Evolutionary conservation across 2,888 invertebrate species (phyloP), one percentile per base, ranked within the genome.

Genomic region (Chelonus formosanus): DNA sequence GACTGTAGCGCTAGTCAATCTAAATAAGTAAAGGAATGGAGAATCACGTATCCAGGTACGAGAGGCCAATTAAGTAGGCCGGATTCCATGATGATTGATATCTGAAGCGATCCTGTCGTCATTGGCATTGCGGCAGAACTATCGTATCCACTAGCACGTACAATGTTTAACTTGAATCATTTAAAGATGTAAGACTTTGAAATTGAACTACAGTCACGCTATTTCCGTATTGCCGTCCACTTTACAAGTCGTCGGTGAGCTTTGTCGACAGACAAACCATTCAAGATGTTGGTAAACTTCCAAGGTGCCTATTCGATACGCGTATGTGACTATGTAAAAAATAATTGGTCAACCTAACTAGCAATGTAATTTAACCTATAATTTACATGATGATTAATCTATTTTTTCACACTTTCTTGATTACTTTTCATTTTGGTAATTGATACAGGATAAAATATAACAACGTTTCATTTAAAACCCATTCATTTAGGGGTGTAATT

Each of bases 11-110:
- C 52, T 52, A 7, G 52, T 63, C 56, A 43, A 63, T 63, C 56
- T 63, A 50, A 44, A 45, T 32, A 34, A 44, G 45, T 59, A 36
- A 35, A 20, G 48, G 48, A 59, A 59, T 59, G 48, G 36, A 48
- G 67, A 70, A 71, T 64, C 68, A 67, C 67, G 52, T 52, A 59
- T 48, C 34, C 59, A 48, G 20, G 66, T 61, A 68, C 65, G 67
- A 70, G 63, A 63, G 61, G 59, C 54, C 67, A 67, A 67, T 67
- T 62, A 61, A 54, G 52, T 65, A 68, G 68, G 68, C 70, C 69
- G 71, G 71, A 78, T 78, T 76, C 73, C 74, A 62, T 68, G 66
- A 73, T 76, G 75, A 78, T 76, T 75, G 75, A 75, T 52, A 32
- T 76, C 74, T 73, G 64, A 67, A 67, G 70, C 64, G 71, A 71